Conservation (phyloP, 2,113 vertebrate species). For the Eidolon helvum region DNA sequence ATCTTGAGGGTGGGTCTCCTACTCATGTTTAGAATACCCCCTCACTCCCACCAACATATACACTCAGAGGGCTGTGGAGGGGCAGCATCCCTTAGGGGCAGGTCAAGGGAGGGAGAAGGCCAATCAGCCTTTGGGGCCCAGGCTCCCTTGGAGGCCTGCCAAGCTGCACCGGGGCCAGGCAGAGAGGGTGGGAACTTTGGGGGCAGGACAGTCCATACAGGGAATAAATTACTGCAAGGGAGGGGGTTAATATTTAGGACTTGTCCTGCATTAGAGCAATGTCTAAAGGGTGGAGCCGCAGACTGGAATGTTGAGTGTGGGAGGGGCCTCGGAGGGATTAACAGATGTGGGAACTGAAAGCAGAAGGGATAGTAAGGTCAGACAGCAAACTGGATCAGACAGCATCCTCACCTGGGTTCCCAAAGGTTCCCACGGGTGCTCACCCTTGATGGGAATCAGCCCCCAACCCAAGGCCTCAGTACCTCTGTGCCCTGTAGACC, state of each 20-base stretch:
- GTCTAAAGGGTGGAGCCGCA: neutral
- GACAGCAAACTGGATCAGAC: neutral
- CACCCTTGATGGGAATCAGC: neutral
- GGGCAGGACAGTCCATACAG: neutral
- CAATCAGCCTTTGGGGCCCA: neutral
- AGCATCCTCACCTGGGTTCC: neutral
- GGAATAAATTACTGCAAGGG: conserved; percentile 55
- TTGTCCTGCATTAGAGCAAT: neutral
- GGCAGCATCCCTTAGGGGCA: neutral
- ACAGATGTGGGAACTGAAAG: neutral
- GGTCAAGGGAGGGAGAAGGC: neutral
- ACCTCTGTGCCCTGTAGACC: neutral
- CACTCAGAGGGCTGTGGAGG: no score
- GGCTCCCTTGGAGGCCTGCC: conserved; percentile 9
- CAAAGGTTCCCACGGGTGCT: neutral
- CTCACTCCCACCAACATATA: neutral
- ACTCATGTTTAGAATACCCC: neutral
- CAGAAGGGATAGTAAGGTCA: neutral
- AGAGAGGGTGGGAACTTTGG: neutral
- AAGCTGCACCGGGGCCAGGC: neutral
- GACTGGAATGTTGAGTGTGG: neutral
- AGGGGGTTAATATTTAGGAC: neutral
- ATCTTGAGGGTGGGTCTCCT: neutral
- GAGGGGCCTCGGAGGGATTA: neutral
- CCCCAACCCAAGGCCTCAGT: neutral